A percentile compares a stretch with the other conserved stretches of the same genome.
phyloP scores from a whole-genome alignment of 2,888 invertebrate genomes.

The Dolomedes plantarius region DNA sequence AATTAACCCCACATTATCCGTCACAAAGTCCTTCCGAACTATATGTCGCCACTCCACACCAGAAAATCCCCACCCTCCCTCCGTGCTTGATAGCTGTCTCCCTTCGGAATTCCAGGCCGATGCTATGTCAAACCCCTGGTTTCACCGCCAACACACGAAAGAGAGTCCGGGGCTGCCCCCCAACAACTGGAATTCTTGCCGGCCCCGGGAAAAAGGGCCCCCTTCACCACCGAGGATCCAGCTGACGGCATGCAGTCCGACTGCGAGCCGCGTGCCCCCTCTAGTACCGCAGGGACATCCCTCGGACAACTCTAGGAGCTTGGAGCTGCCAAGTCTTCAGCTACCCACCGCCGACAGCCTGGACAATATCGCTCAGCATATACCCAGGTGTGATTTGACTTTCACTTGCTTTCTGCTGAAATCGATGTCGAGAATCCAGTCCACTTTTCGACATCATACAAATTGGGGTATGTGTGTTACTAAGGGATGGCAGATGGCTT shows the following conservation, averaged over 20 bases:
- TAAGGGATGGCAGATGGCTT: too few species aligned
- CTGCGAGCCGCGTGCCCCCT: slow-evolving; percentile 55
- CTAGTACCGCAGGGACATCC: slow-evolving; percentile 44
- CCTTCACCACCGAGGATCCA: slow-evolving; percentile 45
- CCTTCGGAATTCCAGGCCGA: slow-evolving; percentile 37
- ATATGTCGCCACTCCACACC: not conserved
- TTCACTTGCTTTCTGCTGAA: too few species aligned
- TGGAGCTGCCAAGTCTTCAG: slow-evolving; percentile 49
- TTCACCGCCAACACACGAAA: slow-evolving; percentile 53
- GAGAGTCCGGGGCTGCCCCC: slow-evolving; percentile 34
- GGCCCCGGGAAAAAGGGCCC: not conserved
- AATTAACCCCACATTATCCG: too few species aligned
- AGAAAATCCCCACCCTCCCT: not conserved
- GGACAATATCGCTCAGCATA: slow-evolving; percentile 93
- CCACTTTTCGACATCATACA: too few species aligned
- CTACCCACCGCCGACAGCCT: slow-evolving; percentile 83
- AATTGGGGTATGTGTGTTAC: too few species aligned
- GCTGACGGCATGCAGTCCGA: slow-evolving; percentile 61
- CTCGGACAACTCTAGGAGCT: slow-evolving; percentile 27
- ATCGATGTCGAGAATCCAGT: too few species aligned
- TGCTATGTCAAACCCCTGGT: slow-evolving; percentile 68
- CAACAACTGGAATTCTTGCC: slow-evolving; percentile 28
- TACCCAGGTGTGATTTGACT: slow-evolving; percentile 84
- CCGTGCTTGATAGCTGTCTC: too few species aligned
- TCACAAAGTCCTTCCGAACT: too few species aligned